Percentiles rank a stretch among this genome's conserved stretches.
Evolutionary conservation across 2,888 invertebrate genomes (phyloP).

Genomic region (Drosophila greeni): DNA sequence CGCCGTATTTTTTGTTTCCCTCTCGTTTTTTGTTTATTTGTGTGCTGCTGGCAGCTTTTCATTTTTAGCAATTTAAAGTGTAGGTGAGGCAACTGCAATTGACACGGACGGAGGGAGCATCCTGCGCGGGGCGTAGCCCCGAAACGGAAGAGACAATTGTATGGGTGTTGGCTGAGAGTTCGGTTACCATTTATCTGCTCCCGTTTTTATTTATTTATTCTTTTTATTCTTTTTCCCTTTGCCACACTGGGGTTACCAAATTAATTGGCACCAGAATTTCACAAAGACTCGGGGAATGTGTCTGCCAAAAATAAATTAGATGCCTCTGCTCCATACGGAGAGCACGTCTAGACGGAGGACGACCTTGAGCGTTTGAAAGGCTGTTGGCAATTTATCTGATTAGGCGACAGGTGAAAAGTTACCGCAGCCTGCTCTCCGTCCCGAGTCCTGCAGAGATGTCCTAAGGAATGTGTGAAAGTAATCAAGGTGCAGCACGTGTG

Average conservation of each 20-base stretch:
- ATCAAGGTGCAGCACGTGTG: slow-evolving; percentile 24
- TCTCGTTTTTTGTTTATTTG: slow-evolving; percentile 42
- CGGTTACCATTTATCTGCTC: slow-evolving; percentile 29
- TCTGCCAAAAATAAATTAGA: slow-evolving; percentile 55
- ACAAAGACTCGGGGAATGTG: slow-evolving; percentile 43
- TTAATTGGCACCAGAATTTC: slow-evolving; percentile 57
- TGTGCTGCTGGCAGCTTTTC: slow-evolving; percentile 62
- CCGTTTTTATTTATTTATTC: slow-evolving; percentile 12
- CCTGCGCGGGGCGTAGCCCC: slow-evolving; percentile 28
- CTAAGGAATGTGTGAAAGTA: slow-evolving; percentile 20
- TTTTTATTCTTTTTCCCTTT: background rate
- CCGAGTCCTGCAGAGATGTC: background rate
- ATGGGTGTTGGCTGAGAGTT: slow-evolving; percentile 28
- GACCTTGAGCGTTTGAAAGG: slow-evolving; percentile 30
- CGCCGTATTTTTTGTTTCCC: slow-evolving; percentile 25
- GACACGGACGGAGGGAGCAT: slow-evolving; percentile 63
- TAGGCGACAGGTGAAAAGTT: slow-evolving; percentile 24
- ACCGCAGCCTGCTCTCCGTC: background rate
- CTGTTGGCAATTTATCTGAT: slow-evolving; percentile 40
- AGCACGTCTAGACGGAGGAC: slow-evolving; percentile 36
- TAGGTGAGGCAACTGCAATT: slow-evolving; percentile 68
- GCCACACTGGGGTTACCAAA: slow-evolving; percentile 34
- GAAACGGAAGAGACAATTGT: slow-evolving; percentile 38
- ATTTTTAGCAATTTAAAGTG: slow-evolving; percentile 66
- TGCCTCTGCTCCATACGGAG: slow-evolving; percentile 17